Evolutionary conservation across 1,140 invertebrate species (phyloP), one percentile per base, ranked within the genome.

Genomic region (Archegozetes longisetosus): DNA sequence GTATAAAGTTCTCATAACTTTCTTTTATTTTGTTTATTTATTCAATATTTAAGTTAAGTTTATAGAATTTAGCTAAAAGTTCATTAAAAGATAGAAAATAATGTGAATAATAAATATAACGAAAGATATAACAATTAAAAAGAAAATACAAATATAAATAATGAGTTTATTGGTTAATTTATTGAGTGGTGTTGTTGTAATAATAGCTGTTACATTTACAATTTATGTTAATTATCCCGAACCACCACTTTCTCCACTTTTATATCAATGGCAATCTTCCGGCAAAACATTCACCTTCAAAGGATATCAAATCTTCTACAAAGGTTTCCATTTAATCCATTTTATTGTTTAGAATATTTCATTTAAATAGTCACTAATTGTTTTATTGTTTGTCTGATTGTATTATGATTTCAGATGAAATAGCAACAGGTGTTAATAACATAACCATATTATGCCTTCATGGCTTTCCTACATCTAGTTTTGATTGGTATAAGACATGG

Each of bases 391-490:
- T n/a, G 53, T 53, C 51, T 62, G 62, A 61, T 58, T 62, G 62
- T 46, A 50, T 66, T 32, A 60, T 61, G 17, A 46, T 47, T 26
- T 29, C 49, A 52, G 47, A 60, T 40, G 50, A 52, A 49, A 20
- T 20, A 1, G 59, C 46, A 13, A 49, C 48, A 4, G 55, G 55
- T 32, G 58, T 40, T 2, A 62, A 63, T 25, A 63, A 51, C 13
- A 62, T 65, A 23, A 66, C 64, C 2, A n/a, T 73, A 2, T n/a
- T 73, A 17, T 66, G 64, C 56, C 62, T 74, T 2, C 72, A 74
- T 68, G 72, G 72, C 22, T 73, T 71, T 63, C 72, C 72, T 54
- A 71, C 72, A 14, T 71, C 67, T 13, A 72, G 70, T 62, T 68
- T 68, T 60, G 72, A 74, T 55, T 72, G 65, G 66, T 67, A 63